phyloP scores from a whole-genome alignment of 1,140 invertebrate species.

The Pteromalus puparum region DNA sequence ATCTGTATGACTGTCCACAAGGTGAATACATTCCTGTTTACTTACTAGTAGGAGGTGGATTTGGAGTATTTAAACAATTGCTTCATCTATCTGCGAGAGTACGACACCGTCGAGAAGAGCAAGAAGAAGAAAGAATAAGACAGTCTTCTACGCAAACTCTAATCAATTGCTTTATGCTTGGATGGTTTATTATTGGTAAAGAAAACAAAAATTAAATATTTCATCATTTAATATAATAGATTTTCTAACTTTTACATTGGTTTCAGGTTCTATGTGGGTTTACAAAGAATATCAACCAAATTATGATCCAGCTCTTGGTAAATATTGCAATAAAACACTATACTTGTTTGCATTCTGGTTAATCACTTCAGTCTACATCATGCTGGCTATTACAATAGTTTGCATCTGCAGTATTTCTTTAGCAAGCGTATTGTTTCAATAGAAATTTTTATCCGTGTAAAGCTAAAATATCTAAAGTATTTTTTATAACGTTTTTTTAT shows the following conservation, averaged over 20 bases:
- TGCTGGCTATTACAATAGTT: conserved; percentile 75
- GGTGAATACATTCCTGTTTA: conserved; percentile 83
- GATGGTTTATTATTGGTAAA: conserved; percentile 81
- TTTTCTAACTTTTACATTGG: conserved; percentile 26
- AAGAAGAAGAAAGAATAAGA: conserved; percentile 75
- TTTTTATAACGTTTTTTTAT: conserved; percentile 18
- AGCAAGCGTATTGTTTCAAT: conserved; percentile 74
- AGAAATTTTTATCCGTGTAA: background rate
- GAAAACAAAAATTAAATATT: background rate
- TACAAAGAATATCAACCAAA: conserved; percentile 81
- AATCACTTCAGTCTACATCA: conserved; percentile 79
- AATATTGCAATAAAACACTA: conserved; percentile 81
- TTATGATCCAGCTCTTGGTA: conserved; percentile 73
- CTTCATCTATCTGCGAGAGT: conserved; percentile 77
- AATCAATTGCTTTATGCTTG: conserved; percentile 81
- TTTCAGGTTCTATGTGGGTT: conserved; percentile 80
- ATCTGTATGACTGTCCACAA: conserved; percentile 81
- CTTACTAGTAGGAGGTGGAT: conserved; percentile 80
- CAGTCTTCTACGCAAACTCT: conserved; percentile 78
- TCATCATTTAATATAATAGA: background rate
- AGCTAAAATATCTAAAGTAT: background rate
- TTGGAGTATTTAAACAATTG: conserved; percentile 80
- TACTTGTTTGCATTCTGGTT: conserved; percentile 84
- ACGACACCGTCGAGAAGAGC: conserved; percentile 74
- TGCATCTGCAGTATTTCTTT: conserved; percentile 78